These are phyloP conservation scores for Chromis chromis DNA, from an alignment of 2,797 vertebrate species.

Conservation along the genomic window DNA sequence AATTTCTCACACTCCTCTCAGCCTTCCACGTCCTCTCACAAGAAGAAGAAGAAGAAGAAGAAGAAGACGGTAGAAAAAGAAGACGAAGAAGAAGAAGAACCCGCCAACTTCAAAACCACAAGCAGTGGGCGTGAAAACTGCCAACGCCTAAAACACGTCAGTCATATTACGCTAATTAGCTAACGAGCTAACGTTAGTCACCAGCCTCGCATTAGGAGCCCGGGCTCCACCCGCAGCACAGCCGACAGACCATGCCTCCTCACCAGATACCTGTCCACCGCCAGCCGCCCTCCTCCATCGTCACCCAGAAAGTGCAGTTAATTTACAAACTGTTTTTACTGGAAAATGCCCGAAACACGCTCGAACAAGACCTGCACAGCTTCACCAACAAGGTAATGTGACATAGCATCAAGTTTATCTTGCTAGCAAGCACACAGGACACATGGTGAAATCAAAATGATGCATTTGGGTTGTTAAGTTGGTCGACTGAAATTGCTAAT, in stretches of 20 bases:
- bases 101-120: too few relatives aligned
- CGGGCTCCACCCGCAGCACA: not conserved
- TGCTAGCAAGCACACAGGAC: not conserved
- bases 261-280: not conserved
- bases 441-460: too few relatives aligned
- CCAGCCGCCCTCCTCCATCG: not conserved
- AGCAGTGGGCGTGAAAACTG: too few relatives aligned
- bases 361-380: slow-evolving; percentile 61
- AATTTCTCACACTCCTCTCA: too few relatives aligned
- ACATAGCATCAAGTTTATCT: not conserved
- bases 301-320: slow-evolving; percentile 48
- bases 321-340: slow-evolving; percentile 66
- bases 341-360: slow-evolving; percentile 57
- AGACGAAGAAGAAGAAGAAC: too few relatives aligned
- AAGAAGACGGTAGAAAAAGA: too few relatives aligned
- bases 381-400: slow-evolving; percentile 62
- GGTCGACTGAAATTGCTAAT: too few relatives aligned
- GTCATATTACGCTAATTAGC: too few relatives aligned
- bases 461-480: too few relatives aligned
- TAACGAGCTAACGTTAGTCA: not conserved
- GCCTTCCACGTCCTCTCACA: too few relatives aligned
- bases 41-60: too few relatives aligned
- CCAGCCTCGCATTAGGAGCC: not conserved
- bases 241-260: not conserved
- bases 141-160: not conserved